Conservation (phyloP, 2,113 vertebrate species). For the Strix uralensis region DNA sequence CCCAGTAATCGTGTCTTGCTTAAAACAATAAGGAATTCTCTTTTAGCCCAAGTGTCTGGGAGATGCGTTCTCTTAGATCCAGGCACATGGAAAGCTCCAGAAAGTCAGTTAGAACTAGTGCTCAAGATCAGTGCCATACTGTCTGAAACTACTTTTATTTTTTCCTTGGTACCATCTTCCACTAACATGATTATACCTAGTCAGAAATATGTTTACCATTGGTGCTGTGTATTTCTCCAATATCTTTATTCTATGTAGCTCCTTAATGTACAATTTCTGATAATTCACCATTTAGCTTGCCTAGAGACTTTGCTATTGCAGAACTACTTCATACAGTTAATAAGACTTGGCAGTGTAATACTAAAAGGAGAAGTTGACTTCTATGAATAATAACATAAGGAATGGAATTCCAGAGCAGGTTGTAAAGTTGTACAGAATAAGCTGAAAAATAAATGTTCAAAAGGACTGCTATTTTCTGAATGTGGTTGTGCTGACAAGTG, state of each 20-base stretch:
- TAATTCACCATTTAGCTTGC: neutral
- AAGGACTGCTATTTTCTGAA: neutral
- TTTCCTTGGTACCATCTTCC: neutral
- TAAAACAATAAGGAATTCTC: rapidly evolving
- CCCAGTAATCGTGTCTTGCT: rapidly evolving
- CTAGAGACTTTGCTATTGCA: neutral
- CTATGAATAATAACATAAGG: neutral
- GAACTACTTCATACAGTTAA: neutral
- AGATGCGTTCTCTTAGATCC: neutral
- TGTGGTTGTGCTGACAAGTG: neutral
- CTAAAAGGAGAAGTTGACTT: neutral
- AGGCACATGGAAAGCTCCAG: neutral
- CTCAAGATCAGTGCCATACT: rapidly evolving
- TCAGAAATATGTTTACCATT: neutral
- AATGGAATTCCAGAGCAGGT: neutral
- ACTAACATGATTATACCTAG: rapidly evolving
- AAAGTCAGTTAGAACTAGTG: neutral
- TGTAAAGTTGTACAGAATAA: neutral
- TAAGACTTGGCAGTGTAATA: neutral
- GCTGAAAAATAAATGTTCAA: neutral
- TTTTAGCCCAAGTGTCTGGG: neutral
- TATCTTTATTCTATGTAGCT: neutral
- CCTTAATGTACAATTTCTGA: rapidly evolving
- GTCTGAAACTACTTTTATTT: neutral
- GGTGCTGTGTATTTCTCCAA: neutral